A percentile compares a stretch with the other conserved stretches of the same genome.
These are phyloP conservation scores for Noctuana brunneofusca DNA, from an alignment of 2,888 invertebrate genomes.

Conservation along the genomic window DNA sequence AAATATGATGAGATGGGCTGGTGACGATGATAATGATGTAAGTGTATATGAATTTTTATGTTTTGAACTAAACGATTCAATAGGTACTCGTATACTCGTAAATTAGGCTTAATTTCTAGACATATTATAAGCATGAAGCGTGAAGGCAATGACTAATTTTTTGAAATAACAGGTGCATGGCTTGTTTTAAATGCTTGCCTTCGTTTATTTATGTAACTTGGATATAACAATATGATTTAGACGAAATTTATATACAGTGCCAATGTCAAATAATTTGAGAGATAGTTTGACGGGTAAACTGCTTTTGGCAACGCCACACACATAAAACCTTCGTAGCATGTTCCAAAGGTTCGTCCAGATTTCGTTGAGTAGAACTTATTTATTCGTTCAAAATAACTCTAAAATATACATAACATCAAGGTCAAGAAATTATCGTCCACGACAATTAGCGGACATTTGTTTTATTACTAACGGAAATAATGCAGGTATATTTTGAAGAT, in stretches of 20 bases:
- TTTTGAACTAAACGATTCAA: not conserved
- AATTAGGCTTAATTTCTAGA: not conserved
- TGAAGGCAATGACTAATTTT: slow-evolving; percentile 1
- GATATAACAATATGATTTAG: slow-evolving; percentile 60
- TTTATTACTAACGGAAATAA: no score
- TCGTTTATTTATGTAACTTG: slow-evolving; percentile 55
- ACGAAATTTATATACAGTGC: slow-evolving; percentile 55
- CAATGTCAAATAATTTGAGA: slow-evolving; percentile 53
- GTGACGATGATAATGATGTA: no score
- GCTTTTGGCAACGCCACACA: slow-evolving; percentile 51
- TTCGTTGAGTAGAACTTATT: not conserved
- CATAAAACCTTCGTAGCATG: slow-evolving; percentile 34
- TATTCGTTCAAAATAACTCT: not conserved
- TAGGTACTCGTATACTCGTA: not conserved
- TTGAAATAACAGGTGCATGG: not conserved
- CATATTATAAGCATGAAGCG: not conserved
- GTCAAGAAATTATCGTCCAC: not conserved
- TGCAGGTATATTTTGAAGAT: not conserved
- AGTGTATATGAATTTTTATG: not conserved
- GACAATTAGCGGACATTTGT: no score
- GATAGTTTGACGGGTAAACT: slow-evolving; percentile 45
- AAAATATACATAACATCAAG: not conserved
- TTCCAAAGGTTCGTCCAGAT: slow-evolving; percentile 30
- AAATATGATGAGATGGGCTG: no score
- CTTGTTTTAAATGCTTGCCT: not conserved